These are phyloP conservation scores for Xestoiulus laeticollis DNA, from an alignment of 2,888 invertebrate species.

Conservation along the genomic window DNA sequence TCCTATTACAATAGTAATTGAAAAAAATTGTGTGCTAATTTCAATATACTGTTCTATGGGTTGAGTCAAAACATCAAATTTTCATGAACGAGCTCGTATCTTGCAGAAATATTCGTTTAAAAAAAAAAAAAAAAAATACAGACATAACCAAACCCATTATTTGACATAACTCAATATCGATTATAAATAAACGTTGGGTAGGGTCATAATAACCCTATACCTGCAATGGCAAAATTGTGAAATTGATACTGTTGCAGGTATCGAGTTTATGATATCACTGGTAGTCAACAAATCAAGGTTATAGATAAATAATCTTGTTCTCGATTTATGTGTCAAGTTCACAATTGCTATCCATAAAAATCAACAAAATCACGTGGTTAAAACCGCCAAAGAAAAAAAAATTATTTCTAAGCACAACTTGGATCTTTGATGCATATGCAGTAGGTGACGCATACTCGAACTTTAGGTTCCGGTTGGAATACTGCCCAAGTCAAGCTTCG, in stretches of 20 bases:
- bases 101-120: too few species aligned
- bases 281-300: not conserved
- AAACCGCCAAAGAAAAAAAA: not conserved
- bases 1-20: too few species aligned
- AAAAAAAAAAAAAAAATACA: too few species aligned
- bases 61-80: too few species aligned
- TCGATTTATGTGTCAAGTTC: not conserved
- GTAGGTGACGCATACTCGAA: not conserved
- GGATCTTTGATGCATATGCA: not conserved
- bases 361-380: not conserved
- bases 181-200: too few species aligned
- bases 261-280: not conserved
- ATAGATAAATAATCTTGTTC: not conserved
- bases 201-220: too few species aligned
- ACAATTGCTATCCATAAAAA: not conserved
- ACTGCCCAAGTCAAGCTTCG: constrained; percentile 1
- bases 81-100: too few species aligned
- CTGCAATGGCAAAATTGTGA: not conserved
- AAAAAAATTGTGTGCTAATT: too few species aligned
- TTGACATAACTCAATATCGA: too few species aligned
- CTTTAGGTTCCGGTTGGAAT: constrained; percentile 5
- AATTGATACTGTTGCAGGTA: not conserved
- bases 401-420: not conserved
- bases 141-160: too few species aligned
- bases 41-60: too few species aligned